A percentile compares a stretch with the other conserved stretches of the same genome.
Conservation (phyloP, 2,113 vertebrate species). For the Upupa epops region DNA sequence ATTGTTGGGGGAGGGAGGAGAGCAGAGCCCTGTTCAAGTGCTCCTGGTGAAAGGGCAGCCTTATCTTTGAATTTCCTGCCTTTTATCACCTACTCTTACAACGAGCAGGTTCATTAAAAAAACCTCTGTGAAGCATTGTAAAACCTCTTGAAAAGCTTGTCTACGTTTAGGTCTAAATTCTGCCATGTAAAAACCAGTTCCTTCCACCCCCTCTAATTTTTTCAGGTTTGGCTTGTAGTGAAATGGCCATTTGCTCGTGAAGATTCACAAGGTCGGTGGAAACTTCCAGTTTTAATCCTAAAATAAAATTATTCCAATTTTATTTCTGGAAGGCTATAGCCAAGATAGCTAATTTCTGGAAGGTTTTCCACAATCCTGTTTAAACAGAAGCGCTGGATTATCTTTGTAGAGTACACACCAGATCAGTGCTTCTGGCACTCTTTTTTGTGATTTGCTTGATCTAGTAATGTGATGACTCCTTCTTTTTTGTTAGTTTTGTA, state of each 20-base stretch:
- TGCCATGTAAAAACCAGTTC: not conserved
- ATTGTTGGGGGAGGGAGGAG: not conserved
- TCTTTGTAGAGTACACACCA: not conserved
- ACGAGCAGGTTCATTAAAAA: not conserved
- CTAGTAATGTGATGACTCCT: not conserved
- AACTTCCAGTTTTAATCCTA: not conserved
- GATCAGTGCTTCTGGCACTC: not conserved
- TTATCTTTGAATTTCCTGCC: slow-evolving; percentile 28
- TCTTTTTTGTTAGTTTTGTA: too few species aligned
- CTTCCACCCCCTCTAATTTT: not conserved
- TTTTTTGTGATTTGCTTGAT: not conserved
- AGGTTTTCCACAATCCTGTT: not conserved
- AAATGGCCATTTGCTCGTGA: not conserved
- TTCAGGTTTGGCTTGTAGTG: not conserved
- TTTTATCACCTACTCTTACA: slow-evolving; percentile 6
- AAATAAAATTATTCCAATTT: not conserved
- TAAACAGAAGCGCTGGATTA: not conserved
- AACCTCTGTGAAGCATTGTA: not conserved
- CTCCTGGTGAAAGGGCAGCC: not conserved
- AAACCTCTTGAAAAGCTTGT: not conserved
- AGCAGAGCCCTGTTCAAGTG: not conserved
- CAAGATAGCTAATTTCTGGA: not conserved
- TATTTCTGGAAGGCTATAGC: not conserved
- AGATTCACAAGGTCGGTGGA: not conserved
- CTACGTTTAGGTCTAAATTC: not conserved